phyloP scores from a whole-genome alignment of 2,113 vertebrate genomes.

The Chrysemys picta region DNA sequence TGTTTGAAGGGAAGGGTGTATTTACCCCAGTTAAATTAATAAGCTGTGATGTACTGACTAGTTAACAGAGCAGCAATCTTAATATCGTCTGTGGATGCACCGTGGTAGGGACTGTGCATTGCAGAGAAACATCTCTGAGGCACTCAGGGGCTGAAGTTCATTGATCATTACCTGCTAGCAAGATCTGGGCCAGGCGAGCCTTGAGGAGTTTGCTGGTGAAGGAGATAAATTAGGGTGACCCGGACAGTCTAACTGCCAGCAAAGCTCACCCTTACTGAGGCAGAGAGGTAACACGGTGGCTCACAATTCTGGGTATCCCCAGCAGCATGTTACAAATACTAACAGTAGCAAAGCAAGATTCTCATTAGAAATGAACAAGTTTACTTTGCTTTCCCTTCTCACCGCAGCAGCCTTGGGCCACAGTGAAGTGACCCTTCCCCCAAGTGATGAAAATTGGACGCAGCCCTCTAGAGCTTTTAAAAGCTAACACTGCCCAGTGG shows the following conservation, averaged over 20 bases:
- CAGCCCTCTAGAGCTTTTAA: not conserved
- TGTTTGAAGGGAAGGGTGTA: not conserved
- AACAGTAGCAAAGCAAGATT: not conserved
- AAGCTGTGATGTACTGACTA: not conserved
- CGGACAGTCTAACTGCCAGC: not conserved
- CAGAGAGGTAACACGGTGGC: not conserved
- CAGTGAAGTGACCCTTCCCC: not conserved
- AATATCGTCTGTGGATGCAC: not conserved
- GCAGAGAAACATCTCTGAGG: not conserved
- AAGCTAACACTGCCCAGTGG: not conserved
- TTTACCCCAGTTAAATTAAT: not conserved
- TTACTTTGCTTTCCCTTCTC: not conserved
- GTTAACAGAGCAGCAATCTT: not conserved
- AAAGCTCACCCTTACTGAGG: not conserved
- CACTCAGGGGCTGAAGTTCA: not conserved
- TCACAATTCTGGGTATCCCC: not conserved
- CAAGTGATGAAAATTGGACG: not conserved
- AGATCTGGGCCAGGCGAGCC: not conserved
- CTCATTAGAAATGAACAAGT: not conserved
- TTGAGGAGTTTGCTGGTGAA: not conserved
- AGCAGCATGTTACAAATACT: not conserved
- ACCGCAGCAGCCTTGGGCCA: not conserved
- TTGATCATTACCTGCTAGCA: not conserved
- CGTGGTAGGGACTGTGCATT: not conserved
- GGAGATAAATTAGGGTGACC: not conserved